Evolutionary conservation across 2,113 vertebrate species (phyloP), one percentile per base, ranked within the genome.

Genomic region (Boleophthalmus pectinirostris): DNA sequence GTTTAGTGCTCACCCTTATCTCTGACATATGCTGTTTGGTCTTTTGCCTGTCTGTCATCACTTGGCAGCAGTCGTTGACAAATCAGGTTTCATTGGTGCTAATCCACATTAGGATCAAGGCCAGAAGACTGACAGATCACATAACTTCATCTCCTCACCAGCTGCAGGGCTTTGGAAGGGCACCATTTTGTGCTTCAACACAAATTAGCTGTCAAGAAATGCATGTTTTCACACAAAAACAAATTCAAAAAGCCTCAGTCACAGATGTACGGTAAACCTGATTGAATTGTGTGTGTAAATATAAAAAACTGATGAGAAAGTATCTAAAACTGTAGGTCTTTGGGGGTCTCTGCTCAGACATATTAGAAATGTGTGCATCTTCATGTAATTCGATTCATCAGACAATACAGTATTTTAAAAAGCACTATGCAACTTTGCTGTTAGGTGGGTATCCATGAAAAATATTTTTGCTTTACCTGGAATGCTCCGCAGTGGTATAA

Each of bases 131-230:
- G 63, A 66, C 71, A 58, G 58, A 66, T 82, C 75, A 84, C 38
- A 67, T 33, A 21, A 1, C 49, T 74, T 45, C 33, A 61, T 73
- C 65, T 73, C 61, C 29, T 56, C 70, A 49, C 57, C 72, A 38
- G 63, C 68, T 51, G 73, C 56, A 16, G 60, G 49, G 51, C 49
- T 57, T 63, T 58, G 61, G 49, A 60, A 73, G 38, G 13, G 68
- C 60, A 66, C 66, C 21, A 1, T 45, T 43, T 63, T 72, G 66
- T 23, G 63, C 7, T 72, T 46, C 46, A 75, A 20, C 33, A n/a
- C 51, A 73, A 53, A 82, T 75, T 24, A 77, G 60, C 73, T 72
- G 57, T 81, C 75, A 73, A 80, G 54, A 77, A 71, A 74, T 56
- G 45, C 20, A 35, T 2, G 14, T 64, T 53, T 69, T 47, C 66